Percentiles rank a stretch among this genome's conserved stretches.
Evolutionary conservation across 2,888 invertebrate genomes (phyloP).

Genomic region (Andrena camellia): DNA sequence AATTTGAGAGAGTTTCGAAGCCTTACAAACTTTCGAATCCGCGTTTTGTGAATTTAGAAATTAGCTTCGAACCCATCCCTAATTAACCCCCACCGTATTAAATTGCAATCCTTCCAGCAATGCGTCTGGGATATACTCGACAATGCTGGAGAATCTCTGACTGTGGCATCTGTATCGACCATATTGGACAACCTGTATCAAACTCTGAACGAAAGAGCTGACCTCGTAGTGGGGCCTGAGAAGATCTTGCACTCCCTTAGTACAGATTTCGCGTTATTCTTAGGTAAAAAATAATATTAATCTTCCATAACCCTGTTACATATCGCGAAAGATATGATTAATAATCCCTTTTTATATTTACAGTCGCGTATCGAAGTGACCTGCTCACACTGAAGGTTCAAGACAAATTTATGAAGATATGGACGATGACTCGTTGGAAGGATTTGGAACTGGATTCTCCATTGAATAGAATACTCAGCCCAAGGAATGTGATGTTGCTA

Average conservation of each 20-base stretch:
- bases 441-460: conserved; percentile 70
- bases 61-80: too few relatives aligned
- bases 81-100: not conserved
- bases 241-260: conserved; percentile 76
- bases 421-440: conserved; percentile 75
- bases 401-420: conserved; percentile 77
- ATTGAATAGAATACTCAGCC: conserved; percentile 78
- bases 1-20: too few relatives aligned
- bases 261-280: conserved; percentile 80
- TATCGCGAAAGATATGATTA: not conserved
- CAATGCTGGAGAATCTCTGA: conserved; percentile 71
- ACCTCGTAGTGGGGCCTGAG: conserved; percentile 73
- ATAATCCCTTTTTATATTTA: conserved; percentile 12
- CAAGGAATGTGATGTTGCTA: conserved; percentile 80
- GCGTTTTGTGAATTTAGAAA: too few relatives aligned
- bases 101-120: conserved; percentile 65
- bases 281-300: conserved; percentile 73
- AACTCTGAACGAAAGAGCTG: conserved; percentile 76
- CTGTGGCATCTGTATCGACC: conserved; percentile 60
- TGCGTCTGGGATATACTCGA: conserved; percentile 80
- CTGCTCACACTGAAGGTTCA: conserved; percentile 75
- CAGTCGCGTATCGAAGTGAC: conserved; percentile 77
- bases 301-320: not conserved
- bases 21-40: too few relatives aligned
- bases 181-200: conserved; percentile 72